Evolutionary conservation across 2,888 invertebrate species (phyloP), one percentile per base, ranked within the genome.

Genomic region (Stenchaetothrips biformis): DNA sequence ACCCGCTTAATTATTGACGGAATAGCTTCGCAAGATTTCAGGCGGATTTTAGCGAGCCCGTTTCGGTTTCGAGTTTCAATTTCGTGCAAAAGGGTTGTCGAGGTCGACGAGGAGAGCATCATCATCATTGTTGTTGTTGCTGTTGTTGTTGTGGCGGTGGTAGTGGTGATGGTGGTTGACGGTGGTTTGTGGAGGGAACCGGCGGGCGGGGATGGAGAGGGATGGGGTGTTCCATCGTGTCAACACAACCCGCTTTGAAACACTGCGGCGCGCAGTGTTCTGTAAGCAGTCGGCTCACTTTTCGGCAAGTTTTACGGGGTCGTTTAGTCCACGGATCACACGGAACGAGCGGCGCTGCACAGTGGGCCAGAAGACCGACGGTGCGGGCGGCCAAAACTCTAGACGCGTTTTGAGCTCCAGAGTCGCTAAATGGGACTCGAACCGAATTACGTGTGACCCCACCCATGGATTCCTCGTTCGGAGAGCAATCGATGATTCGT

Each of bases 31-130:
- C 67, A 74, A 74, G 67, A 74, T 74, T 74, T 74, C 25, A 74
- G 67, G 21, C 9, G 67, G 67, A 74, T 74, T 74, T 74, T 74
- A n/a, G 67, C 9, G 67, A 74, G 67, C 67, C 21, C 11, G 67
- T 74, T 74, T 74, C 67, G 67, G 67, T 74, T 74, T 74, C 67
- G 67, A 74, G 67, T 74, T 74, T 74, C 67, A 74, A 11, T 74
- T 74, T 74, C 25, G 2, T 9, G 67, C 8, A 11, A 25, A 21
- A 16, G 18, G 18, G 18, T 59, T 18, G 59, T 18, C 16, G 25
- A 25, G 67, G 67, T 62, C 7, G 62, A 62, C n/a, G 1, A 21
- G 53, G 18, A n/a, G 37, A 1, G 37, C 37, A 37, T 37, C 37
- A 37, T 37, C 37, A 37, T 37, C 37, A 37, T 37, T 37, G n/a